Evolutionary conservation across 2,113 vertebrate species (phyloP).

Genomic region (Rhineura floridana): DNA sequence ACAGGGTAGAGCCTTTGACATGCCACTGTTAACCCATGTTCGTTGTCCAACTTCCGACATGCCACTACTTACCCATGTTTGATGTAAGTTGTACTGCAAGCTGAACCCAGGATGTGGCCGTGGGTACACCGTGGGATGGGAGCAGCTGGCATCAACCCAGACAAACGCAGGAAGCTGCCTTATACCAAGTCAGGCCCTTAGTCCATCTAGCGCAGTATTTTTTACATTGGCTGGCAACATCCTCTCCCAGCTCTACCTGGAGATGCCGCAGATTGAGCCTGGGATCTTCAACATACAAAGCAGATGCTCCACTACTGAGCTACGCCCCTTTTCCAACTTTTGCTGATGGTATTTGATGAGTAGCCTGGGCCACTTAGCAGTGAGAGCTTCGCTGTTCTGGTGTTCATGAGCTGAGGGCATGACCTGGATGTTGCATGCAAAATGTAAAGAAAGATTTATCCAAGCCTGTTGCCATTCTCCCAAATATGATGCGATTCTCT

Average conservation of each 20-base stretch:
- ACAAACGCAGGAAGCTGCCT: no score
- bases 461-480: background rate
- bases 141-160: background rate
- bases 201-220: no score
- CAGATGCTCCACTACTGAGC: no score
- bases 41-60: no score
- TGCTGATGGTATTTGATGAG: background rate
- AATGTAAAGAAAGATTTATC: background rate
- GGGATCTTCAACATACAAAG: no score
- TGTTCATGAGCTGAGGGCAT: background rate
- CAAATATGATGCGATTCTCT: conserved; percentile 1
- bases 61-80: background rate
- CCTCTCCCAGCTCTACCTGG: no score
- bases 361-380: background rate
- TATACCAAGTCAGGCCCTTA: no score
- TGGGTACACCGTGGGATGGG: background rate
- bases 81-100: background rate
- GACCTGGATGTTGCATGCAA: background rate
- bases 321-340: no score
- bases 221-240: no score
- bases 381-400: background rate
- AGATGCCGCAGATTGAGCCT: no score
- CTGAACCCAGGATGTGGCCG: background rate
- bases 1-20: background rate
- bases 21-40: background rate